Base-by-base conservation (phyloP, 2,113 vertebrate genomes). In the Nothoprocta pentlandii region DNA sequence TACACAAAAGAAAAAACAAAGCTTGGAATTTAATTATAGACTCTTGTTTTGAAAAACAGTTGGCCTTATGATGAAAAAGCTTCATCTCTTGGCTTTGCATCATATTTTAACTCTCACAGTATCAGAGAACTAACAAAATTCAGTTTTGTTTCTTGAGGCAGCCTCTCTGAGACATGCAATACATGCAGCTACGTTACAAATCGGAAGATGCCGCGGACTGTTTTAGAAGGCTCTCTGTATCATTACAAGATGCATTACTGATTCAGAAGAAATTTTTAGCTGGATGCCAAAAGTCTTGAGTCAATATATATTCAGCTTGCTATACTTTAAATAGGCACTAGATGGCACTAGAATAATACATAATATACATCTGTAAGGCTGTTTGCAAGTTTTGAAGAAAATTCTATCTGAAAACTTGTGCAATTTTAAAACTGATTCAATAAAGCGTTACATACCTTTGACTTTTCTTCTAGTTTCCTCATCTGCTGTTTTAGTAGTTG, bases 391-490 rank as follows among this genome's bases (percentile, higher is more conserved):
- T 89, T 67, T 58, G 51, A 69, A 92, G 13, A 69, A 90, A 89
- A 78, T 3, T 6, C 6, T 28, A 89, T 47, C 83, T 66, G 47
- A 91, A 88, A 56, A 84, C 26, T n/a, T 49, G 19, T 26, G 32
- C 22, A 36, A 56, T 92, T 89, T 54, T 4, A 32, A 5, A 82
- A 70, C 47, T 39, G 39, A 73, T 93, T 94, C 80, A 89, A 58
- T 71, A 88, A 89, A 90, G 30, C 86, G 12, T 69, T 78, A 81
- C 92, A 56, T 98, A 99, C 99, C 99, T 99, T 99, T 99, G 90
- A 99, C 98, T 98, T 99, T 98, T 89, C 98, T 98, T 97, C 99
- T 99, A 41, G 99, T 99, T 94, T 99, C 99, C 64, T 99, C 99
- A 75, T 99, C 99, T 76, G 99, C 99, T 1, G 99, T 99, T 97